Conservation (phyloP, 64 coral and sea anemone genomes). For the Montipora sp. region DNA sequence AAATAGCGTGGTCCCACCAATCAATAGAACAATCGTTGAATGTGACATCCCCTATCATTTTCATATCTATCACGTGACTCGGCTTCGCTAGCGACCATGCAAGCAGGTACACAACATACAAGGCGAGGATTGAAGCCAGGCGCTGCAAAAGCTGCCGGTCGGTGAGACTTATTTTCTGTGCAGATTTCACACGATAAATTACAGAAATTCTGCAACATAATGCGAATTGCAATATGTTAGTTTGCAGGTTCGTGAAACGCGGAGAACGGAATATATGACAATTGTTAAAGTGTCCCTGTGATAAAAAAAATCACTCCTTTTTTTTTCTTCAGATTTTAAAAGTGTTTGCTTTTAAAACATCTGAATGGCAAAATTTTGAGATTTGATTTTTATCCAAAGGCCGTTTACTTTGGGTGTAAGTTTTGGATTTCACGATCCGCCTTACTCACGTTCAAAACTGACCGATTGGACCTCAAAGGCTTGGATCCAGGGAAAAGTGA, state of each 20-base stretch:
- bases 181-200: constrained; percentile 87
- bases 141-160: constrained; percentile 79
- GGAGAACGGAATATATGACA: no score
- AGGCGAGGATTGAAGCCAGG: constrained; percentile 74
- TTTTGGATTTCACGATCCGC: no score
- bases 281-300: no score
- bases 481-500: no score
- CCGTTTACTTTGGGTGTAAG: no score
- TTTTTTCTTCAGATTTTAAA: no score
- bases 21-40: constrained; percentile 79
- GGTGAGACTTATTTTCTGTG: constrained; percentile 84
- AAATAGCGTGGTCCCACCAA: constrained; percentile 92
- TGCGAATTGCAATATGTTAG: background rate
- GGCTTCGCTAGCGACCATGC: constrained; percentile 88
- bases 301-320: no score
- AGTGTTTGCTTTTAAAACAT: no score
- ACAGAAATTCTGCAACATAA: constrained; percentile 69
- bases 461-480: no score
- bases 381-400: no score
- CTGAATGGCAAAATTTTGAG: no score
- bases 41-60: constrained; percentile 50
- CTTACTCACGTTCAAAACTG: no score
- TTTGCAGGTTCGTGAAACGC: background rate
- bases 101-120: constrained; percentile 83
- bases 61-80: constrained; percentile 61